These are phyloP conservation scores for Acridotheres tristis DNA, from an alignment of 2,797 vertebrate genomes.

Conservation along the genomic window DNA sequence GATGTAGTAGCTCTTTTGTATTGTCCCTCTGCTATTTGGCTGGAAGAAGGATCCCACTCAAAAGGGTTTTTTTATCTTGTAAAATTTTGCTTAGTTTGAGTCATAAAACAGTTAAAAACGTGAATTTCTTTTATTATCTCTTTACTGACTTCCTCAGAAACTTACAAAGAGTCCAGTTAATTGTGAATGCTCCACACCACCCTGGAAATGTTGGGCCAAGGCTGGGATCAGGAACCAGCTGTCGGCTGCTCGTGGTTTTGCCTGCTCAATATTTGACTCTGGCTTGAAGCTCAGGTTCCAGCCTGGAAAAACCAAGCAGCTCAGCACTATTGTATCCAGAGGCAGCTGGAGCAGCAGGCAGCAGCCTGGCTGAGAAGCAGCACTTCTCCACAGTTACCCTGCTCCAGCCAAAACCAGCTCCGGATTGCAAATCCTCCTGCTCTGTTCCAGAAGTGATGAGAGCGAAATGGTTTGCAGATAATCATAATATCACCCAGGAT, in stretches of 20 bases:
- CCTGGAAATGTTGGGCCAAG: background rate
- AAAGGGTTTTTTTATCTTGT: background rate
- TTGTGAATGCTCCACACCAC: background rate
- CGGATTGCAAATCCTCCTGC: background rate
- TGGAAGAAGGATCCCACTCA: background rate
- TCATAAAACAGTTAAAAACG: background rate
- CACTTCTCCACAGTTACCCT: background rate
- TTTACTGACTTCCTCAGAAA: background rate
- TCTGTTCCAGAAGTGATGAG: background rate
- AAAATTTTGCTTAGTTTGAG: background rate
- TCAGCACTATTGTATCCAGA: background rate
- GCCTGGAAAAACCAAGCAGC: background rate
- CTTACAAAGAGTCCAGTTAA: background rate
- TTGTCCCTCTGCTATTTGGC: background rate
- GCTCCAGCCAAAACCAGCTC: background rate
- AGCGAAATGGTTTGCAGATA: background rate
- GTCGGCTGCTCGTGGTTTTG: rapidly evolving
- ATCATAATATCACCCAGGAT: background rate
- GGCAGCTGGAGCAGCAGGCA: conserved; percentile 12
- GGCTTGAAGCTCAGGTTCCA: background rate
- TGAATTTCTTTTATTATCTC: background rate
- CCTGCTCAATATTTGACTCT: background rate
- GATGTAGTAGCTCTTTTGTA: background rate
- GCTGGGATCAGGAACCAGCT: background rate
- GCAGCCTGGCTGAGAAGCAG: background rate